Conservation (phyloP, 1,140 invertebrate genomes). For the Drosophila biarmipes region DNA sequence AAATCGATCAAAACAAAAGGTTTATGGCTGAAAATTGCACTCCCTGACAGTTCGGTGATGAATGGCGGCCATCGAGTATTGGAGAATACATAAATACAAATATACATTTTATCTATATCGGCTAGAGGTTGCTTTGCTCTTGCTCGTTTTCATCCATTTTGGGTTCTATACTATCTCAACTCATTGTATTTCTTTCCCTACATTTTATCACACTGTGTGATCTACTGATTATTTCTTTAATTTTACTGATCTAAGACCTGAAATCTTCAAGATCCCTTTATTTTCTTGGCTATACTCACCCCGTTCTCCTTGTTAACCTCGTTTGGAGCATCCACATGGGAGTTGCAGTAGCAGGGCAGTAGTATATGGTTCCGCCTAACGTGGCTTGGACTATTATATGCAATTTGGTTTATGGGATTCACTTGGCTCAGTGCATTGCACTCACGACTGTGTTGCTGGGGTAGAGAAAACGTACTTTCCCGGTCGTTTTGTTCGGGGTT, state of each 20-base stretch:
- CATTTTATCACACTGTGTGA: not conserved
- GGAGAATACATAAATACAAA: constrained; percentile 5
- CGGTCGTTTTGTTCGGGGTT: constrained; percentile 10
- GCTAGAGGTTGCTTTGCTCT: constrained; percentile 4
- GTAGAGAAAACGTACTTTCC: constrained; percentile 25
- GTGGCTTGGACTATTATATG: not conserved
- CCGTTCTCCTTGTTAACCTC: constrained; percentile 54
- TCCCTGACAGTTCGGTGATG: constrained; percentile 44
- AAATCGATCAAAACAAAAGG: constrained; percentile 54
- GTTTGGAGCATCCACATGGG: constrained; percentile 59
- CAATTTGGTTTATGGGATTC: not conserved
- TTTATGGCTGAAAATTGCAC: constrained; percentile 53
- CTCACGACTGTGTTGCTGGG: constrained; percentile 27
- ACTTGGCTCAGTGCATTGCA: constrained; percentile 19
- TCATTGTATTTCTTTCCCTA: not conserved
- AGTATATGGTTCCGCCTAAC: constrained; percentile 17
- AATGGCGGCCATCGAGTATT: constrained; percentile 36
- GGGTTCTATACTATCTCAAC: not conserved
- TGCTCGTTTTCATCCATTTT: constrained; percentile 1
- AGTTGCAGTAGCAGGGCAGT: constrained; percentile 40
- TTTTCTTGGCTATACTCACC: constrained; percentile 49
- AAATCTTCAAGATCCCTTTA: no score
- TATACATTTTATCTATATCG: constrained; percentile 27
- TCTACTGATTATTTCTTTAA: not conserved
- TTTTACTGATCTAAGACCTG: no score